Base-by-base conservation (phyloP, 2,113 vertebrate genomes). In the Ceratotherium simum region DNA sequence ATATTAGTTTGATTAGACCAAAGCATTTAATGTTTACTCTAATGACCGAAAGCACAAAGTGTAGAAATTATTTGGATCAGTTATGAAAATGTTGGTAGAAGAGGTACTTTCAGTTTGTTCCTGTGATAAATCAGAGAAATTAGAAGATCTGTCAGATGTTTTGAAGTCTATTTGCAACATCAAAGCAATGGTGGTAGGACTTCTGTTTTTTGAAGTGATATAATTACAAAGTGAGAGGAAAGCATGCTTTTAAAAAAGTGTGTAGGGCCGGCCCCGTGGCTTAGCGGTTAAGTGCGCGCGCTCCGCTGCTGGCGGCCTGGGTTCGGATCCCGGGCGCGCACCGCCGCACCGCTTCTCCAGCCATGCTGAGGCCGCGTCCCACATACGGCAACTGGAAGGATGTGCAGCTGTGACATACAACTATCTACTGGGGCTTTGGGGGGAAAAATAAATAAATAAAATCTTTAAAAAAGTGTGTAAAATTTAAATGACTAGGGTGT, bases 81-180 rank as follows among this genome's bases (percentile, higher is more conserved):
- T 73, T 88, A 54, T 87, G 36, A 93, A 98, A 97, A 83, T 89
- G 93, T 73, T 80, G 64, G 25, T 33, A 25, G 73, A 78, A 60
- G 27, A 93, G 69, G 11, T 70, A 29, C 31, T 88, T 95, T 62
- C 12, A 8, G 4, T 95, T 70, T 93, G 67, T 73, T 58, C 13
- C 31, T 91, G 20, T 76, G 69, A 23, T 82, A 79, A 54, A 27
- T 89, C 79, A 62, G 94, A 90, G 58, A 70, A 87, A 62, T 79
- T 14, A 62, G 42, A 95, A 84, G 42, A 46, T 29, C 13, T 1
- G 33, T 62, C 73, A 85, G 17, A 69, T 76, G 8, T 65, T 93
- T 92, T 58, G 36, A 17, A 92, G 33, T 90, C 11, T 56, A 8
- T 88, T 60, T 73, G 13, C 46, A 79, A 65, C 13, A 39, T 92